Base-by-base conservation (phyloP, 2,113 vertebrate genomes). In the Megaceryle torquata region DNA sequence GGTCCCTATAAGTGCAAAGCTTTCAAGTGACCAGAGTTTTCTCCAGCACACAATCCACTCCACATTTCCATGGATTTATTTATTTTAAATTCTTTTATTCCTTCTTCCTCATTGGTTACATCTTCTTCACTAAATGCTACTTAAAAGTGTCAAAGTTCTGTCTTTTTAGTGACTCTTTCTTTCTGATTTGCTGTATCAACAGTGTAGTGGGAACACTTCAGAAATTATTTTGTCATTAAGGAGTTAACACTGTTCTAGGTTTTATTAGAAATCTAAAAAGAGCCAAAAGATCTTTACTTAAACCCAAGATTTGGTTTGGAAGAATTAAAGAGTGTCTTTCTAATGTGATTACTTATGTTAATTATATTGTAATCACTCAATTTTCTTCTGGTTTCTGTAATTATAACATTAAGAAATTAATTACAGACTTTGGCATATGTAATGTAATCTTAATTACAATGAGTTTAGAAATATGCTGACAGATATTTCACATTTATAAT, bases 351-450 rank as follows among this genome's bases (percentile, higher is more conserved):
- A n/a, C 41, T 82, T 88, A 61, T 24, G 28, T 48, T 63, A 91
- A 63, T 88, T 78, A 51, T 70, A 50, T 80, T 89, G 21, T 64
- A 96, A 88, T 79, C 44, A 65, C 29, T 88, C 46, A 26, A 59
- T 68, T 93, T 95, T 91, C 31, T 89, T 68, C n/a, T 70, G 28
- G 9, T 76, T 92, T 93, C 85, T 82, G 54, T 88, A 97, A 93
- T 83, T 78, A 75, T 21, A 71, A 28, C 15, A 26, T 59, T 13
- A 74, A 65, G 61, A 79, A 89, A 88, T 81, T 68, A 94, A 93
- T 86, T 53, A 43, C n/a, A 67, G 86, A 43, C 20, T 59, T 25
- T 63, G 63, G 41, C 67, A 70, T 35, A 11, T 12, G 18, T 70
- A 82, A 90, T 65, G 24, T 31, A 65, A 48, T 77, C 26, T 70